phyloP scores from a whole-genome alignment of 2,888 invertebrate genomes.

The Lepetodrilus schrolli region DNA sequence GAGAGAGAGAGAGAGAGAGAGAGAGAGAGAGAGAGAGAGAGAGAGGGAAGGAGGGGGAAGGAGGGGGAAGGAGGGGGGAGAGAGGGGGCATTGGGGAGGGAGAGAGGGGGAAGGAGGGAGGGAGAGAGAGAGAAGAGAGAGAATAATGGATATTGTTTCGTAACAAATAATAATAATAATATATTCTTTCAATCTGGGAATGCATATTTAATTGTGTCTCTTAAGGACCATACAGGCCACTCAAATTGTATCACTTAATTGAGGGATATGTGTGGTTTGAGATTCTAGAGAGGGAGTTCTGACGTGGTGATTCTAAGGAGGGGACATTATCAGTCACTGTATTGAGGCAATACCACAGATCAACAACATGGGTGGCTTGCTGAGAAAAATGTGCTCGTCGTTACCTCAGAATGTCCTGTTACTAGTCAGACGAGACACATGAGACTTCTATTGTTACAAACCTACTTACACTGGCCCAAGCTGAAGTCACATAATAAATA shows the following conservation, averaged over 20 bases:
- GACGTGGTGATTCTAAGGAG: too few species aligned
- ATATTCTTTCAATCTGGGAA: background rate
- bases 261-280: background rate
- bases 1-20: slow-evolving; percentile 23
- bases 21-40: slow-evolving; percentile 27
- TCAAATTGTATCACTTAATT: background rate
- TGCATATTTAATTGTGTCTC: background rate
- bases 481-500: too few species aligned
- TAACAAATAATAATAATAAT: too few species aligned
- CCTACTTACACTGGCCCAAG: too few species aligned
- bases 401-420: too few species aligned
- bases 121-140: background rate
- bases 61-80: background rate
- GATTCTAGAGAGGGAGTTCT: too few species aligned
- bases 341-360: too few species aligned
- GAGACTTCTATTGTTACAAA: too few species aligned
- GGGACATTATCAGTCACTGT: too few species aligned
- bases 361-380: too few species aligned
- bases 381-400: too few species aligned
- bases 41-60: background rate
- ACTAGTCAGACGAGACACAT: too few species aligned
- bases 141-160: background rate
- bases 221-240: background rate
- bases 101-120: slow-evolving; percentile 29
- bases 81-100: background rate